Percentiles rank a stretch among this genome's conserved stretches.
phyloP scores from a whole-genome alignment of 2,797 vertebrate genomes.

The Poeciliopsis gracilis region DNA sequence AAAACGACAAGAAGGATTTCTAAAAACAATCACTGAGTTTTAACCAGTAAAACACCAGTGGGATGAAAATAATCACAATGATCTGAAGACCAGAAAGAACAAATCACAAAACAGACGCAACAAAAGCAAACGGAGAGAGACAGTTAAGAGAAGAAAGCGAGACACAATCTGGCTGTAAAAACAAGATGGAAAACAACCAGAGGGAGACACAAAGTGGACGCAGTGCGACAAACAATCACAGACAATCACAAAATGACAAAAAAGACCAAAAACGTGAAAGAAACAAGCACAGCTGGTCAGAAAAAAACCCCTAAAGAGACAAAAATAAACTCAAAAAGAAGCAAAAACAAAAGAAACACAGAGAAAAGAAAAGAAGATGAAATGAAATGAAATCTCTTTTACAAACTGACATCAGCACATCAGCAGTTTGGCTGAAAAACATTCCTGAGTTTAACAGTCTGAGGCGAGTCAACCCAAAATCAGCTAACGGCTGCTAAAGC shows the following conservation, averaged over 20 bases:
- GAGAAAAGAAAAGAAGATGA: not conserved
- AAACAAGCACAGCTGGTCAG: not conserved
- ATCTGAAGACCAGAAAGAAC: not conserved
- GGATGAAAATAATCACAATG: not conserved
- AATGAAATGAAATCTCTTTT: not conserved
- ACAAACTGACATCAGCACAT: not conserved
- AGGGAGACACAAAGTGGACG: not conserved
- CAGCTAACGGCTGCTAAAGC: not conserved
- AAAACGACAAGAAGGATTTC: not conserved
- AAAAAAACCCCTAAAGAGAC: not conserved
- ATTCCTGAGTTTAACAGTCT: not conserved
- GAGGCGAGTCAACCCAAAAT: not conserved
- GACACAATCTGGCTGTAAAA: not conserved
- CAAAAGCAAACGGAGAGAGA: not conserved
- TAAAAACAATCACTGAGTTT: not conserved
- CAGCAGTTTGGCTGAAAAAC: not conserved
- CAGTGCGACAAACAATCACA: not conserved
- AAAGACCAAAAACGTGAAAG: not conserved
- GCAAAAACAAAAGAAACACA: not conserved
- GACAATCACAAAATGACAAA: not conserved
- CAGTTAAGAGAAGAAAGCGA: not conserved
- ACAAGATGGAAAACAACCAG: conserved; percentile 1
- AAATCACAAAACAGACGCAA: not conserved
- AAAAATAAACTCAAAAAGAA: not conserved
- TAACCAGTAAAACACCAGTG: not conserved